Base-by-base conservation (phyloP, 2,888 invertebrate genomes). In the Glomeris marginata region DNA sequence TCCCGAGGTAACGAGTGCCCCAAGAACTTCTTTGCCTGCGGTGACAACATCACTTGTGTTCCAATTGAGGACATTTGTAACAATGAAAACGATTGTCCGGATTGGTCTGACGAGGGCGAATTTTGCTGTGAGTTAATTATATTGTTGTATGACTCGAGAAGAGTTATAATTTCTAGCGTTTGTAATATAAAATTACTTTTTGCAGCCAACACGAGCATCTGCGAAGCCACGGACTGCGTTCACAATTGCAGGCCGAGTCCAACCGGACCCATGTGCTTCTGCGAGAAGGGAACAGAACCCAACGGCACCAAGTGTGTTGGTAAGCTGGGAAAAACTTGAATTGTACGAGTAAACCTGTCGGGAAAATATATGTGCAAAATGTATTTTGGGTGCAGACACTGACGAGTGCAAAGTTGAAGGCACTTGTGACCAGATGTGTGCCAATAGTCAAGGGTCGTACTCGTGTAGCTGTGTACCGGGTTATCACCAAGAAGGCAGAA, bases 391-490 rank as follows among this genome's bases (percentile, higher is more conserved):
- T 55, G 33, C 66, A 78, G 86, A 87, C 68, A 76, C 78, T 55
- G 75, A 87, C 69, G 85, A 87, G 69, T 88, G 88, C 69, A 66
- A 68, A 57, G 68, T 75, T 56, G 78, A 80, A 55, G 79, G 76
- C 41, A 67, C 75, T 45, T 86, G 85, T 68, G 78, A 83, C 63
- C 86, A 86, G 68, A 62, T 71, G 37, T 86, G 85, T 66, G 70
- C 59, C 59, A 83, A 84, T 69, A 74, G 75, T 15, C 66, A 69
- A 22, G 78, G 80, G 54, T 77, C 78, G 35, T 84, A 72, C 68
- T 64, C 69, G 41, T 91, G 90, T 69, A 67, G 73, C 11, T 90
- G 90, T 71, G 77, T 74, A 2, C 62, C 70, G 15, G 86, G 87
- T 2, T 87, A 87, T 67, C 64, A 64, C 49, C 65, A 70, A 48